Conservation (phyloP, 2,888 invertebrate species). For the Neocrepidodera transversa region DNA sequence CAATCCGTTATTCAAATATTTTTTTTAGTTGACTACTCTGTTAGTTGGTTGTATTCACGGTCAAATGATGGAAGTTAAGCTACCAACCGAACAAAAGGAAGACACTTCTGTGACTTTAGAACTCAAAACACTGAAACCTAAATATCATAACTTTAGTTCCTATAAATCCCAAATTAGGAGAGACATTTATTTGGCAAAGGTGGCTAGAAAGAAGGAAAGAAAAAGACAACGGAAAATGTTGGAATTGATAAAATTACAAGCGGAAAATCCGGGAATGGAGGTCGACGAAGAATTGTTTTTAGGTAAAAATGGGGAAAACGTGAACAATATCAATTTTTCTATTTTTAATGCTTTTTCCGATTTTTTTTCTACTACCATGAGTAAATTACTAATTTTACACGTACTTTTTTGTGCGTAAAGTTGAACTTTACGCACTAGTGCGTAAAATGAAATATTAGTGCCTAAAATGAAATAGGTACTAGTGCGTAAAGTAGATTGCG, state of each 20-base stretch:
- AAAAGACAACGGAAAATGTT: constrained; percentile 64
- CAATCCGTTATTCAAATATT: no score
- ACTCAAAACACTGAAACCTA: constrained; percentile 53
- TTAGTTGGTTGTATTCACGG: constrained; percentile 66
- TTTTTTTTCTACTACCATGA: no score
- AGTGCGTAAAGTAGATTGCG: no score
- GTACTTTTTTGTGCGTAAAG: no score
- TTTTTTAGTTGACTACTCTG: constrained; percentile 57
- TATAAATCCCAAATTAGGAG: constrained; percentile 68
- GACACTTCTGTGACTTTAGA: constrained; percentile 62
- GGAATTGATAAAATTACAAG: constrained; percentile 66
- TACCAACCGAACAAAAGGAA: constrained; percentile 59
- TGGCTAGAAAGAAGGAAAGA: constrained; percentile 62
- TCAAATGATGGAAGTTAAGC: constrained; percentile 63
- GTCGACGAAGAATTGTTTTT: constrained; percentile 68
- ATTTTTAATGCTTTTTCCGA: no score
- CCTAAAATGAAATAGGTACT: neutral
- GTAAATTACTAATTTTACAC: no score
- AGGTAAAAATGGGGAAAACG: constrained; percentile 60
- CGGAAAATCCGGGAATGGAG: constrained; percentile 67
- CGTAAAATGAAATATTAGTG: no score
- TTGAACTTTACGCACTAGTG: no score
- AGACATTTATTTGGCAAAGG: constrained; percentile 67
- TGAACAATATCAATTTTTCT: no score
- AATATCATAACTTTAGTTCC: constrained; percentile 63